Conservation (phyloP, 2,797 vertebrate species). For the Aratinga solstitialis region DNA sequence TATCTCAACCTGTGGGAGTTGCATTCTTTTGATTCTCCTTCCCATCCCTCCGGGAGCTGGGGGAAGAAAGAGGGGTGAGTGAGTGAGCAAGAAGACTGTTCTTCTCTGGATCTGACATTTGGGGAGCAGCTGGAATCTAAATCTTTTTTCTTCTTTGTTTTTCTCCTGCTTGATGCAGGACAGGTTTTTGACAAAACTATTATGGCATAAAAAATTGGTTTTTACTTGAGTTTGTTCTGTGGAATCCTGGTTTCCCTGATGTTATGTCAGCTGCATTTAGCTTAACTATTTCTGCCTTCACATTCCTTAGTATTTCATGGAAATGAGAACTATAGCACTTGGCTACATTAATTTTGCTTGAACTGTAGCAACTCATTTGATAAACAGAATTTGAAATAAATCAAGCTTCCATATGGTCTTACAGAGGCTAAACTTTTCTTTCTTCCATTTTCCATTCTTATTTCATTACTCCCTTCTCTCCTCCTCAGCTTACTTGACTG, state of each 20-base stretch:
- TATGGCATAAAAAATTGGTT: background rate
- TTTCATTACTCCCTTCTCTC: background rate
- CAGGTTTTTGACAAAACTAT: background rate
- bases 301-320: background rate
- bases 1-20: too few relatives aligned
- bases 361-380: background rate
- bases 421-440: background rate
- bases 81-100: too few relatives aligned
- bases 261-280: background rate
- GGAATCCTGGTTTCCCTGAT: background rate
- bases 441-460: background rate
- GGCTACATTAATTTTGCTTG: background rate
- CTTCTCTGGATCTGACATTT: background rate
- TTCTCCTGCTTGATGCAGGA: background rate
- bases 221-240: background rate
- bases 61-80: too few relatives aligned
- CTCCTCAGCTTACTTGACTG: background rate
- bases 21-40: too few relatives aligned
- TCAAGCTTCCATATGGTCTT: background rate
- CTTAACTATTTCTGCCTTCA: background rate
- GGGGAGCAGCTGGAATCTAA: background rate
- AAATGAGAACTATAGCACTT: background rate
- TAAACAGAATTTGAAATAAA: background rate
- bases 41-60: too few relatives aligned
- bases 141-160: background rate